These are phyloP conservation scores for Drosophila atripex DNA, from an alignment of 2,888 invertebrate genomes.

Conservation along the genomic window DNA sequence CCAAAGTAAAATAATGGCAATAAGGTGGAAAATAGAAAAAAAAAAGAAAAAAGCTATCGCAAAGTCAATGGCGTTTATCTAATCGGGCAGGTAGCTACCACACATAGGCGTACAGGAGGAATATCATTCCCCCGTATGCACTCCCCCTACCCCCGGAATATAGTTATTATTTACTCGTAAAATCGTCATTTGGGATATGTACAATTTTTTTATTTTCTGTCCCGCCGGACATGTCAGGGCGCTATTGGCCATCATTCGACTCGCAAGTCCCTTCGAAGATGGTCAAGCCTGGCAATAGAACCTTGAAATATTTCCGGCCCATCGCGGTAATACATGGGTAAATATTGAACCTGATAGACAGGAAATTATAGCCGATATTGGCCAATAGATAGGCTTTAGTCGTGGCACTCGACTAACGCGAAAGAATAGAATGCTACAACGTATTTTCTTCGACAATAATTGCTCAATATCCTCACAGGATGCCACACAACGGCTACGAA, in stretches of 20 bases:
- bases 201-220: constrained; percentile 10
- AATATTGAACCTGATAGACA: constrained; percentile 36
- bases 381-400: background rate
- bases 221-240: constrained; percentile 12
- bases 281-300: constrained; percentile 65
- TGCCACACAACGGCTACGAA: constrained; percentile 74
- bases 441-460: background rate
- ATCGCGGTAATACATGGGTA: constrained; percentile 61
- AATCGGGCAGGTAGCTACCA: constrained; percentile 50
- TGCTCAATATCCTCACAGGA: constrained; percentile 35
- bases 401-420: background rate
- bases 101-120: constrained; percentile 41
- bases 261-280: constrained; percentile 39
- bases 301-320: constrained; percentile 65
- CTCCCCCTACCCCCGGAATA: background rate
- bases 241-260: constrained; percentile 18
- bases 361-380: constrained; percentile 5
- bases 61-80: constrained; percentile 62
- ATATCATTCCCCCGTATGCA: constrained; percentile 3
- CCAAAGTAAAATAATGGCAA: constrained; percentile 46
- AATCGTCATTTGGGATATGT: background rate
- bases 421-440: background rate
- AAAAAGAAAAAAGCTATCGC: constrained; percentile 36
- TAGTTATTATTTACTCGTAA: background rate
- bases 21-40: constrained; percentile 36